These are phyloP conservation scores for Coelinius sp. DNA, from an alignment of 2,888 invertebrate species.

Conservation along the genomic window DNA sequence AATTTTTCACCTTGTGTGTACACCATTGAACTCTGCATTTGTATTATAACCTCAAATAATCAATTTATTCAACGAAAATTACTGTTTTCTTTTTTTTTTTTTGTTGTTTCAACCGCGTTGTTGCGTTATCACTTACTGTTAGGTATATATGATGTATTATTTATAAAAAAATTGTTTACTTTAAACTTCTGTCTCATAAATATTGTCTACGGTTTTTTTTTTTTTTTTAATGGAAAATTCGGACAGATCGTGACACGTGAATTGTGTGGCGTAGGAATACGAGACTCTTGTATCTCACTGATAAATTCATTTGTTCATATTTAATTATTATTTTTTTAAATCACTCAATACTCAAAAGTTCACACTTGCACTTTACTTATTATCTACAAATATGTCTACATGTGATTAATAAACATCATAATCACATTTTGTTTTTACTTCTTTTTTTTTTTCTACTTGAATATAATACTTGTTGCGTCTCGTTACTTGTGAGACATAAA, in stretches of 20 bases:
- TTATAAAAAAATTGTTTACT: conserved; percentile 47
- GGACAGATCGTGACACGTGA: conserved; percentile 64
- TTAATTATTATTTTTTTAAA: conserved; percentile 15
- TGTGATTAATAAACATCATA: conserved; percentile 17
- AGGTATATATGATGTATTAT: conserved; percentile 54
- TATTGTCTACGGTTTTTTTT: conserved; percentile 70
- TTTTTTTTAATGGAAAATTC: no score
- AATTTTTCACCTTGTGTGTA: conserved; percentile 1
- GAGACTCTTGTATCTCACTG: conserved; percentile 54
- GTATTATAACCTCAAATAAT: conserved; percentile 21
- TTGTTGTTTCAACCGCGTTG: conserved; percentile 46
- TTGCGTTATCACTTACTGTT: conserved; percentile 57
- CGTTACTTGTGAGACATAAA: conserved; percentile 17
- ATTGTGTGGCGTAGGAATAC: conserved; percentile 67
- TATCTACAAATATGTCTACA: conserved; percentile 33
- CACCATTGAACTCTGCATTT: not conserved
- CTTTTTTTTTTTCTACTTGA: no score
- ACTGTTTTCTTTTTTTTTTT: conserved; percentile 34
- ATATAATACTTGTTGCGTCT: conserved; percentile 38
- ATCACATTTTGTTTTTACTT: conserved; percentile 10
- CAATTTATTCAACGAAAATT: conserved; percentile 17
- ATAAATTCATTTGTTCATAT: conserved; percentile 21
- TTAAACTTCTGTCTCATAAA: conserved; percentile 67
- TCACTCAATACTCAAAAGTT: conserved; percentile 20
- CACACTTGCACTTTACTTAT: conserved; percentile 25